These are phyloP conservation scores for Acanthacorydalis orientalis DNA, from an alignment of 2,888 invertebrate species.

Conservation along the genomic window DNA sequence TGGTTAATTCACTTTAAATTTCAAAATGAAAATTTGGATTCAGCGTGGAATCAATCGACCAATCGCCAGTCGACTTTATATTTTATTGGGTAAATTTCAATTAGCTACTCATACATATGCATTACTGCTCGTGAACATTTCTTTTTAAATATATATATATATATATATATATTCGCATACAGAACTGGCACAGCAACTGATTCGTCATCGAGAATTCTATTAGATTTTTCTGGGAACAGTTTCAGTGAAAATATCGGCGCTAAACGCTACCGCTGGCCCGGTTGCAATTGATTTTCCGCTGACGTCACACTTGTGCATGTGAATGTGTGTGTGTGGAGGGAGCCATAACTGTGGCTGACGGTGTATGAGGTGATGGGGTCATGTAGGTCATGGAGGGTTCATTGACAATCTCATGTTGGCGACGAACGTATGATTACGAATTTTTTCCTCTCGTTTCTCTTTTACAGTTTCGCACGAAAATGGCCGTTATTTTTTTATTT, in stretches of 20 bases:
- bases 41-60: not conserved
- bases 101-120: not conserved
- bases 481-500: too few species aligned
- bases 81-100: not conserved
- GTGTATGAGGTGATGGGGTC: not conserved
- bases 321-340: not conserved
- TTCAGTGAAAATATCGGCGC: not conserved
- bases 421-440: not conserved
- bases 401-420: slow-evolving; percentile 3
- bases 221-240: not conserved
- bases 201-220: not conserved
- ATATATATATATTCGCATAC: too few species aligned
- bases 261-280: not conserved
- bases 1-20: too few species aligned
- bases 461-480: not conserved
- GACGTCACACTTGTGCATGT: not conserved
- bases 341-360: not conserved
- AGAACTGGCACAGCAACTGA: too few species aligned
- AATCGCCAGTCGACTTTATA: not conserved
- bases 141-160: too few species aligned
- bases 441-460: not conserved
- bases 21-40: too few species aligned
- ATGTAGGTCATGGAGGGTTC: slow-evolving; percentile 4
- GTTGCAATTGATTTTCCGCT: slow-evolving; percentile 3
- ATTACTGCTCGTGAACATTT: not conserved